phyloP scores from a whole-genome alignment of 2,113 vertebrate species.

The Notechis scutatus region DNA sequence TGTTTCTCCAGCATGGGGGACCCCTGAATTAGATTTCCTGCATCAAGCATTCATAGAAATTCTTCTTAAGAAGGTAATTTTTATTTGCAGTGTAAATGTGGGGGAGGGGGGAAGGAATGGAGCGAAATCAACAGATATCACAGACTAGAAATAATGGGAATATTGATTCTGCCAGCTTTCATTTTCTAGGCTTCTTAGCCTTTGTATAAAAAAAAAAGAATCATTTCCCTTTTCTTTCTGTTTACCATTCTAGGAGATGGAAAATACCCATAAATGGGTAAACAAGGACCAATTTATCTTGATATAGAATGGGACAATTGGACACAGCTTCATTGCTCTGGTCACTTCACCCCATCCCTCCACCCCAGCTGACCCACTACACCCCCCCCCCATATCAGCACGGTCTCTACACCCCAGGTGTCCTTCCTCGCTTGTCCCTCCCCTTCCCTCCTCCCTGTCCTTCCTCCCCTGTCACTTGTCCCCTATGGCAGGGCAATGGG shows the following conservation, averaged over 20 bases:
- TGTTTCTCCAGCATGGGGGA: conserved; percentile 38
- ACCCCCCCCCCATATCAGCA: no score
- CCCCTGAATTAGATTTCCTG: conserved; percentile 41
- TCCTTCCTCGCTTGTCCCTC: no score
- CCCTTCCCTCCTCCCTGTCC: no score
- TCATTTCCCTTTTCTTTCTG: neutral
- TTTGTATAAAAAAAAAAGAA: neutral
- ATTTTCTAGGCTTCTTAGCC: neutral
- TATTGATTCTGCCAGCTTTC: neutral
- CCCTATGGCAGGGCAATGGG: no score
- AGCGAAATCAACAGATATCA: conserved; percentile 31
- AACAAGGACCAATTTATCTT: neutral
- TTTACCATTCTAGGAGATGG: neutral
- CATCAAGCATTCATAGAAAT: conserved; percentile 58
- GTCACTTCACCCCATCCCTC: neutral
- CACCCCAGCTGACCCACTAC: no score
- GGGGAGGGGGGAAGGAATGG: conserved; percentile 36
- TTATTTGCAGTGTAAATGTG: conserved; percentile 42
- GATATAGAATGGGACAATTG: neutral
- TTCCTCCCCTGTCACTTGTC: no score
- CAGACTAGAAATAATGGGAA: conserved; percentile 24
- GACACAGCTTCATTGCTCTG: neutral
- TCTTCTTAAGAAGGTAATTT: conserved; percentile 45
- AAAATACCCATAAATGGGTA: neutral
- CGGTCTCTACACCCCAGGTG: no score